phyloP scores from a whole-genome alignment of 2,797 vertebrate genomes.

The Myotis planiceps region DNA sequence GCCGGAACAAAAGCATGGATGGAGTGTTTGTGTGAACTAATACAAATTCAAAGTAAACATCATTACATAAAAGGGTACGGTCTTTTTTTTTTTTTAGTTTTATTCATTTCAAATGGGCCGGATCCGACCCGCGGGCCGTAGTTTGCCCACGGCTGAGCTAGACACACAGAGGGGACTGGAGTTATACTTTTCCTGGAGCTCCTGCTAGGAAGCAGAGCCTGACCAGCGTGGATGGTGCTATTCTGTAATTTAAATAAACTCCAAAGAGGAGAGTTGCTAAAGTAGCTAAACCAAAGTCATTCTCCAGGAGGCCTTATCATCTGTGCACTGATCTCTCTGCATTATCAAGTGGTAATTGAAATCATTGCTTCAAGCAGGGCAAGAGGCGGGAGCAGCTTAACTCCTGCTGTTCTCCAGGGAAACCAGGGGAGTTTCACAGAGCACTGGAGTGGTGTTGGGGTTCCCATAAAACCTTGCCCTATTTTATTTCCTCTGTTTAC shows the following conservation, averaged over 20 bases:
- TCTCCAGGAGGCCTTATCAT: conserved; percentile 32
- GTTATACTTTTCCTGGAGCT: neutral
- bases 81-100: too few species aligned
- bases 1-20: too few species aligned
- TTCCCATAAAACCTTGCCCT: neutral
- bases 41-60: too few species aligned
- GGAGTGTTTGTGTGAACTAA: too few species aligned
- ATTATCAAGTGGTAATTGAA: conserved; percentile 52
- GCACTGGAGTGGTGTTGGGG: neutral
- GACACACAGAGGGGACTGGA: neutral
- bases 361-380: conserved; percentile 23
- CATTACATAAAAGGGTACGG: too few species aligned
- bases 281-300: conserved; percentile 27
- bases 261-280: conserved; percentile 9
- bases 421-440: neutral
- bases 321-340: neutral
- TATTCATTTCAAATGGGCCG: too few species aligned
- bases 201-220: neutral
- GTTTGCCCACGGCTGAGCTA: too few species aligned
- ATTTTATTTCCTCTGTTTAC: neutral
- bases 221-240: neutral
- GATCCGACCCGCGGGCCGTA: too few species aligned
- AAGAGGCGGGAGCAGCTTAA: neutral
- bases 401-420: neutral
- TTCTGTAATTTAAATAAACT: conserved; percentile 45